Base-by-base conservation (phyloP, 2,113 vertebrate species). In the Reinhardtius hippoglossoides region DNA sequence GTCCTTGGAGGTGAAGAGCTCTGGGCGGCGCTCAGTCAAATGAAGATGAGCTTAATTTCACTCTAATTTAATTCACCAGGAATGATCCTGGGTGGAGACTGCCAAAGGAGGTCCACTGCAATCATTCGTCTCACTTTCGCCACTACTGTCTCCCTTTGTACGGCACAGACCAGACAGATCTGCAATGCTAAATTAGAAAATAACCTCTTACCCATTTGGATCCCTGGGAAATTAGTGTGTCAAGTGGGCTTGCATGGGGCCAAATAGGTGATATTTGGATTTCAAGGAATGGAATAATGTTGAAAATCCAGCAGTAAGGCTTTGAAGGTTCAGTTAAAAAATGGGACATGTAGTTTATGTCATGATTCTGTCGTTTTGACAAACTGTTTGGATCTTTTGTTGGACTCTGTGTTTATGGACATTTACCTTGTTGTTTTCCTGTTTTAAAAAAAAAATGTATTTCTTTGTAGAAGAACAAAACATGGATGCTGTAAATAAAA, bases 31-130 rank as follows among this genome's bases (percentile, higher is more conserved):
- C 78, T 72, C 57, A 78, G 65, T 80, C 35, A 52, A 74, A 77
- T 74, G 64, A 79, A 84, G 71, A 88, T 77, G 64, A 81, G 42
- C 70, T 67, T 74, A 74, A 86, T 89, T 86, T 76, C 64, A 35
- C 74, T 67, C 57, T 68, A 71, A 89, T 89, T 86, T 23, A 86
- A 86, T 86, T 86, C 63, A 67, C 40, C 67, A 48, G 16, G 76
- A 85, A 81, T 71, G 48, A 75, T 81, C 68, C 55, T 37, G 74
- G 52, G 48, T 67, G 74, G 78, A 78, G 58, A 64, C 18, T 72
- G 72, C 65, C 78, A 83, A 56, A 87, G 73, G 55, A 81, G 72
- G 69, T 44, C 56, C 76, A 71, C 24, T 71, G 71, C 54, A 87
- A 56, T 77, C 57, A 86, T 75, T 48, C 2, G 15, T 81, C 83